Conservation (phyloP, 2,888 invertebrate species). For the Tenthredo amoena region DNA sequence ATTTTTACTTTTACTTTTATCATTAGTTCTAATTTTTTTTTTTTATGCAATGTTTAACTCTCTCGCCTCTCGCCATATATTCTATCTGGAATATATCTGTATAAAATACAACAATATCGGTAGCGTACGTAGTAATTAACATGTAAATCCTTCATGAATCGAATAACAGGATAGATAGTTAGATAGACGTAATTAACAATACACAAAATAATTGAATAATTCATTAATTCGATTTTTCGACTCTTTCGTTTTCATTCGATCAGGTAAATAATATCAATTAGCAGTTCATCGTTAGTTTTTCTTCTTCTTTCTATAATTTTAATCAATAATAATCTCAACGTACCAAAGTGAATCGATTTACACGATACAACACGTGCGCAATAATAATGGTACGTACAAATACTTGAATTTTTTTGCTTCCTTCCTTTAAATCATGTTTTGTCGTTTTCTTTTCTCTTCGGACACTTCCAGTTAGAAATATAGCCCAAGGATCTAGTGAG, state of each 20-base stretch:
- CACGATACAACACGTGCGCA: conserved; percentile 2
- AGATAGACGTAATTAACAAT: not conserved
- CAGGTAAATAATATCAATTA: not conserved
- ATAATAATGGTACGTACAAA: conserved; percentile 53
- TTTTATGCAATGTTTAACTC: not conserved
- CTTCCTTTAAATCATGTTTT: too few relatives aligned
- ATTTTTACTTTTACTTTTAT: not conserved
- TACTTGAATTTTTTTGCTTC: conserved; percentile 25
- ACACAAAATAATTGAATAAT: not conserved
- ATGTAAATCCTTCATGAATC: not conserved
- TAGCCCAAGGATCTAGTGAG: conserved; percentile 50
- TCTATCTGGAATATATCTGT: conserved; percentile 61
- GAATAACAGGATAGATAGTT: not conserved
- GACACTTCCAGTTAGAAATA: conserved; percentile 57
- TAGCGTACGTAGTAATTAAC: not conserved
- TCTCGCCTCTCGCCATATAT: conserved; percentile 56
- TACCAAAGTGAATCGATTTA: not conserved
- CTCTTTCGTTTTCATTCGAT: not conserved
- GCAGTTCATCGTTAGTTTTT: not conserved
- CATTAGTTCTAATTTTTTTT: not conserved
- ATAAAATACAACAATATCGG: not conserved
- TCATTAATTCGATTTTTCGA: not conserved
- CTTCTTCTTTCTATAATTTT: not conserved
- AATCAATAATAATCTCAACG: conserved; percentile 2
- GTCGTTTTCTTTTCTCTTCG: conserved; percentile 33